Evolutionary conservation across 2,113 vertebrate genomes (phyloP), one percentile per base, ranked within the genome.

Genomic region (Campylomormyrus numenius): DNA sequence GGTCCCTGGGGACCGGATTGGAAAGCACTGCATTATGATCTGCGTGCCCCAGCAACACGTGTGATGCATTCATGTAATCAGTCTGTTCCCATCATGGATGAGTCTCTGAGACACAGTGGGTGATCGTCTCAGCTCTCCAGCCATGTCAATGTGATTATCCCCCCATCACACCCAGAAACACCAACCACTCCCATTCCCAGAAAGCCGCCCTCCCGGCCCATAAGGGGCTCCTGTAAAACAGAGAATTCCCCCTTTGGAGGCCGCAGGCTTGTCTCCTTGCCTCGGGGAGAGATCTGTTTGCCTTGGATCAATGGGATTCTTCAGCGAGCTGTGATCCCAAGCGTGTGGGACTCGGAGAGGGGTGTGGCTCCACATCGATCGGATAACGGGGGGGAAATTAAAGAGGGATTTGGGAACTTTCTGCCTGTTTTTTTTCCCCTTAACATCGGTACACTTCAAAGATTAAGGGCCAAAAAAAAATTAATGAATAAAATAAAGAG

Each of bases 331-430:
- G 52, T 24, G 85, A 87, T 87, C 85, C 50, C 35, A 89, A 87
- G 48, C 89, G 80, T 66, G 62, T 92, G 93, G 92, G 90, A 88
- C 89, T 90, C 93, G 1, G 45, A 58, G 39, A 93, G 45, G 89
- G 91, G 89, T 90, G 74, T 42, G 53, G 21, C 31, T 4, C 21
- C 39, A 5, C 87, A 50, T 62, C 39, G 56, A 62, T 39, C 24
- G 21, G 46, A 48, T 49, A 88, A 48, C 62, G 2, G 62, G 10
- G n/a, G 88, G 58, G 4, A 70, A 88, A 58, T 42, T 9, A 88
- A 42, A 42, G 52, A 53, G 13, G 87, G 35, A 45, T 42, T 17
- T 42, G 31, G 4, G 35, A 56, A 58, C 6, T 39, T 42, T 39
- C 58, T 45, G 5, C 5, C 52, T 42, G 35, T 52, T 19, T 11